phyloP scores from a whole-genome alignment of 2,797 vertebrate species.

The Helarctos malayanus region DNA sequence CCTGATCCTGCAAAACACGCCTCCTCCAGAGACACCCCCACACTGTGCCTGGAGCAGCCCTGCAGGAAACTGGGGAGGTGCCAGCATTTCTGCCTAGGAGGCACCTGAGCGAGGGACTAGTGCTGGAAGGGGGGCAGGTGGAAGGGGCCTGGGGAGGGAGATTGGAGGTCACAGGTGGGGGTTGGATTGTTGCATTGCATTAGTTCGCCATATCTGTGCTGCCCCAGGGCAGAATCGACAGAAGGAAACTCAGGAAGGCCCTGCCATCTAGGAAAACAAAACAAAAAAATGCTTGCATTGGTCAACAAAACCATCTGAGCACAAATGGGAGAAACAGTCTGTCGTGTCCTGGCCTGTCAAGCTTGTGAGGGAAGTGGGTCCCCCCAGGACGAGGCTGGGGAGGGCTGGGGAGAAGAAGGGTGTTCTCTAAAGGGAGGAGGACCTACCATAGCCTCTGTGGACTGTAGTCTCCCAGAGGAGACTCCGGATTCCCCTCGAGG shows the following conservation, averaged over 20 bases:
- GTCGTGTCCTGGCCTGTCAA: neutral
- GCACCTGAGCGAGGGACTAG: accelerated
- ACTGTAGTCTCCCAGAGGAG: neutral
- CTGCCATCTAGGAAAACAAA: too few species aligned
- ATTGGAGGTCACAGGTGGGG: neutral
- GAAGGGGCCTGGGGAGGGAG: neutral
- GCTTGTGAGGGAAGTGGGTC: neutral
- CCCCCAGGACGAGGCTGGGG: accelerated
- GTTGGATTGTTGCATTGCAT: neutral
- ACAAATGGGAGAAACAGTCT: too few species aligned
- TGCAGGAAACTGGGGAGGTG: neutral
- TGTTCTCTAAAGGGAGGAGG: accelerated
- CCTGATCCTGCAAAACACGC: neutral
- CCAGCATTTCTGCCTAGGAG: neutral
- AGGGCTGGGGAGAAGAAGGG: too few species aligned
- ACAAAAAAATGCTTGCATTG: neutral
- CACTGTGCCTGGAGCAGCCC: neutral
- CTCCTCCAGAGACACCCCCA: neutral
- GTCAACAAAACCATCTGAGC: neutral
- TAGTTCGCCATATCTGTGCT: neutral
- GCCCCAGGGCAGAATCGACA: neutral
- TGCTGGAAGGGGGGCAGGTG: accelerated
- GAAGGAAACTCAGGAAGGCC: neutral
- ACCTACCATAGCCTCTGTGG: accelerated
- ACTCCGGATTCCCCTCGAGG: neutral